Percentiles rank a stretch among this genome's conserved stretches.
These are phyloP conservation scores for Mesocentrotus franciscanus DNA, from an alignment of 53 echinoderm and acorn worm species.

Conservation along the genomic window DNA sequence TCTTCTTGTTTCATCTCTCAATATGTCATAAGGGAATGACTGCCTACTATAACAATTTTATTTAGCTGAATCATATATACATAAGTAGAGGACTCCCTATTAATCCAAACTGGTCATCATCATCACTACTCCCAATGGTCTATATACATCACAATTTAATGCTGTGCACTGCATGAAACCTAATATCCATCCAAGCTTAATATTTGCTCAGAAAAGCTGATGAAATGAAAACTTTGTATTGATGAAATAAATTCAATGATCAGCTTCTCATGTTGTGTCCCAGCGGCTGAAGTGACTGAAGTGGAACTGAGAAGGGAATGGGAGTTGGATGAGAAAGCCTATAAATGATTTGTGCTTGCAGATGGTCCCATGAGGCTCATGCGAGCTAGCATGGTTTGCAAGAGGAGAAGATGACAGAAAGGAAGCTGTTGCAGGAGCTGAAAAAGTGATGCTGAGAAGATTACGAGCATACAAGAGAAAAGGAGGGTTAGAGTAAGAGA, in stretches of 20 bases:
- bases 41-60: not conserved
- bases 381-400: not conserved
- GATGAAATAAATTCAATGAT: conserved; percentile 30
- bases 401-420: too few species aligned
- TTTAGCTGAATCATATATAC: not conserved
- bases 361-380: conserved; percentile 20
- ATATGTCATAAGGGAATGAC: not conserved
- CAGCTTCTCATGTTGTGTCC: conserved; percentile 15
- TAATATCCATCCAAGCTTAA: not conserved
- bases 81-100: not conserved
- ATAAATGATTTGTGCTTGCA: not conserved
- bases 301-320: not conserved
- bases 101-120: not conserved
- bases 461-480: not conserved
- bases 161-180: not conserved
- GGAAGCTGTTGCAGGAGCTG: not conserved
- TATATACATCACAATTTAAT: not conserved
- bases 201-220: conserved; percentile 44
- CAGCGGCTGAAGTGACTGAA: not conserved
- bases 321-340: not conserved
- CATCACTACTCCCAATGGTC: not conserved
- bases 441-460: not conserved
- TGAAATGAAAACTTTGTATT: conserved; percentile 48
- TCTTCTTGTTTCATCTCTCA: not conserved
- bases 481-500: not conserved